Percentiles rank a stretch among this genome's conserved stretches.
phyloP scores from a whole-genome alignment of 92 coral and sea anemone genomes.

The Epizoanthus scotinus region DNA sequence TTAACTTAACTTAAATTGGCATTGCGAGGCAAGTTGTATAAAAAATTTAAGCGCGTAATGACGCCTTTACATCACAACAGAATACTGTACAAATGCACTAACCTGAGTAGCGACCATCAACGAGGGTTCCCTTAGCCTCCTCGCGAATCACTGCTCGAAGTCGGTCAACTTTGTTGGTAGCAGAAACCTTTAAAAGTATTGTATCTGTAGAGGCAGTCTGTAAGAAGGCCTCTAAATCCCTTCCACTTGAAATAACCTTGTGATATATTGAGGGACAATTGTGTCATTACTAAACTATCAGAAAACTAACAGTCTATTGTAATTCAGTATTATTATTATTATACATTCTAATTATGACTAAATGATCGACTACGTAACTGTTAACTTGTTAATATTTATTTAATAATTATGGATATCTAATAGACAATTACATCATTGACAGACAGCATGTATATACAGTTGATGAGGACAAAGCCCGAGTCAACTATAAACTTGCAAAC shows the following conservation, averaged over 20 bases:
- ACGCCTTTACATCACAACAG: not conserved
- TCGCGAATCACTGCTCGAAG: not conserved
- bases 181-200: not conserved
- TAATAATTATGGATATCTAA: too few relatives aligned
- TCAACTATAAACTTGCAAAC: too few relatives aligned
- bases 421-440: too few relatives aligned
- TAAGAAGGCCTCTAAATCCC: not conserved
- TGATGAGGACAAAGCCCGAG: too few relatives aligned
- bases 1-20: too few relatives aligned
- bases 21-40: too few relatives aligned
- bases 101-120: not conserved
- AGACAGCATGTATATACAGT: too few relatives aligned
- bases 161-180: not conserved
- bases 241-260: not conserved
- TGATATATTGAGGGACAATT: not conserved
- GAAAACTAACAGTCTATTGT: not conserved
- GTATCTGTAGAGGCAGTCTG: not conserved
- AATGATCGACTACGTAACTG: too few relatives aligned
- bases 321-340: too few relatives aligned
- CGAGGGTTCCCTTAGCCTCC: not conserved
- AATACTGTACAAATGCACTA: not conserved
- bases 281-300: not conserved
- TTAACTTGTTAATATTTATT: too few relatives aligned
- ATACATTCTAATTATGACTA: too few relatives aligned
- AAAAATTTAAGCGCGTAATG: too few relatives aligned